Base-by-base conservation (phyloP, 1,140 invertebrate species). In the Magallana gigas region DNA sequence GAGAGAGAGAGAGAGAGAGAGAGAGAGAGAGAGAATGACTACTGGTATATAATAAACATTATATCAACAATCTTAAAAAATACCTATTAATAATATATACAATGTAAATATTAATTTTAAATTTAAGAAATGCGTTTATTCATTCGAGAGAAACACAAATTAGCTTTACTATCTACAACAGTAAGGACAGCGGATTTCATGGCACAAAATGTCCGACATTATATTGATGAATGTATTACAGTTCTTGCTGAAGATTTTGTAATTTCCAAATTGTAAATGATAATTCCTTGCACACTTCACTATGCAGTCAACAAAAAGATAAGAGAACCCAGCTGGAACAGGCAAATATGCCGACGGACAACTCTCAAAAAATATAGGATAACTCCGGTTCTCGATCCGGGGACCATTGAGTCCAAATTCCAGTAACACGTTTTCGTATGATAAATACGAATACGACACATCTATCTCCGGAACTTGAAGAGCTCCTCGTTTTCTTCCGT, bases 231-330 rank as follows among this genome's bases (percentile, higher is more conserved):
- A 23, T 23, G 23, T 23, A 23, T 23, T 23, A 23, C 23, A 23
- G 23, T 23, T 23, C 0, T 23, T 23, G 23, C 23, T 23, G 23
- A 23, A 23, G 0, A 23, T 23, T 8, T 71, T 71, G 68, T 71
- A 71, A 23, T 71, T 71, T 71, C 68, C 68, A 71, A 71, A 71
- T 23, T 12, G 68, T 29, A 71, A 8, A 71, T 71, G 68, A 71
- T 71, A 71, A 71, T 71, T 71, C 68, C 2, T 71, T 9, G 68
- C 68, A 71, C 68, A 71, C 12, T 71, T 71, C 18, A 71, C n/a
- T 23, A 71, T 29, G 12, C 68, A 71, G 1, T 71, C 68, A 1
- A 29, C 8, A 71, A 12, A 71, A 29, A 71, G 36, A 71, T 23
- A 29, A 23, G 68, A 71, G 36, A 71, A 71, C 18, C 68, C 68